Evolutionary conservation across 2,888 invertebrate species (phyloP), one percentile per base, ranked within the genome.

Genomic region (Adelphocoris suturalis): DNA sequence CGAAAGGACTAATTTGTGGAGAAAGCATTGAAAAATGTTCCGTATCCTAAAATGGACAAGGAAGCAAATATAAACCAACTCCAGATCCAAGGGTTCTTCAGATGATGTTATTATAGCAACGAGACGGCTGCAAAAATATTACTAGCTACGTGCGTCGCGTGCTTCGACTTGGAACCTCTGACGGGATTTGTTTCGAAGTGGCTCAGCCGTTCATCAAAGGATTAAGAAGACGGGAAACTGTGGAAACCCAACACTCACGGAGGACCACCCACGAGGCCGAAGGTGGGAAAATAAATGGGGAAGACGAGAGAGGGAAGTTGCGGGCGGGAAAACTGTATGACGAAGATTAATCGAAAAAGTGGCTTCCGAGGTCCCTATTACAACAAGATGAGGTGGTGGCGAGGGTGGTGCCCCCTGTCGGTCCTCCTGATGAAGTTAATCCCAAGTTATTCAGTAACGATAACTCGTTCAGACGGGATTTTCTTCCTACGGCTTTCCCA

Each of bases 281-380:
- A 16, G 78, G 78, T 46, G 78, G 14, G 46, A 46, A 47, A 46
- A 46, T 78, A 46, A 46, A 78, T 78, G 78, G 78, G 37, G 46
- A 11, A 46, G 47, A 46, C 16, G 78, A 46, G 47, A 46, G 13
- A 1, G 46, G 37, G 78, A 68, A 61, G 61, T 61, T 61, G 61
- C 37, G 37, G 37, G 37, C 37, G 61, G 61, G 61, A 23, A 68
- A 68, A 68, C 68, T 68, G 37, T 78, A 78, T 78, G 78, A 78
- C 78, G 78, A 78, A 78, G 78, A 78, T 78, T 78, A 78, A 78
- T 78, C 78, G 78, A 78, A 78, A 78, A 78, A 78, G 78, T 78
- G 46, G 78, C 78, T 78, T 19, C 37, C 37, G 78, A 23, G 68
- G 68, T 68, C 68, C 68, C 23, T 68, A 27, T 68, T 68, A 68